phyloP scores from a whole-genome alignment of 2,113 vertebrate genomes.

The Charina bottae region DNA sequence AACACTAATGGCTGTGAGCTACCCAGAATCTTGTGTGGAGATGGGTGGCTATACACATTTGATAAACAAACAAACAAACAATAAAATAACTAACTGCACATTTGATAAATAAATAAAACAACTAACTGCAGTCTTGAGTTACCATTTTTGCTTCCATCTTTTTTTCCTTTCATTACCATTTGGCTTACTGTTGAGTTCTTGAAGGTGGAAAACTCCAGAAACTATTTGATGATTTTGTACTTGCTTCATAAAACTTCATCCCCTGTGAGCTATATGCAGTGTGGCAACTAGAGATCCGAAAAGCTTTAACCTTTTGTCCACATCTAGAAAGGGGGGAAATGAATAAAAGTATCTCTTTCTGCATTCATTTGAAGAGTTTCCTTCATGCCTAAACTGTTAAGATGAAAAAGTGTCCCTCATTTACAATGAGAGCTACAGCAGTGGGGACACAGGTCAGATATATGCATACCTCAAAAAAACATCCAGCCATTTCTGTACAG shows the following conservation, averaged over 20 bases:
- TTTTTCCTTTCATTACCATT: background rate
- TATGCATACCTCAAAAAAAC: background rate
- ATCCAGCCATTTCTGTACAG: background rate
- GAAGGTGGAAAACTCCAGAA: background rate
- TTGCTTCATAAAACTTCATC: background rate
- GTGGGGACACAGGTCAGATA: background rate
- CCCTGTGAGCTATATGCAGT: background rate
- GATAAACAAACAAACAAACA: background rate
- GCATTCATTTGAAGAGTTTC: background rate
- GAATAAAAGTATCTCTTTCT: background rate
- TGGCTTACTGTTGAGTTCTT: background rate
- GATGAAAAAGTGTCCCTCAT: background rate
- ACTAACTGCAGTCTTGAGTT: background rate
- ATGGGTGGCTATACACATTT: background rate
- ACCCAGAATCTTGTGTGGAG: background rate
- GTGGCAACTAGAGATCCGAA: background rate
- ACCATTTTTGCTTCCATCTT: background rate
- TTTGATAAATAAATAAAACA: background rate
- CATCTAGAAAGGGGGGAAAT: background rate
- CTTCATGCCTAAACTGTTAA: fast-evolving
- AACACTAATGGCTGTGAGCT: background rate
- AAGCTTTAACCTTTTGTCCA: background rate
- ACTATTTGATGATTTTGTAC: background rate
- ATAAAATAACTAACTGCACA: background rate
- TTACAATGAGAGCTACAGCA: background rate